Evolutionary conservation across 2,888 invertebrate species (phyloP).

Genomic region (Ethmia dodecea): DNA sequence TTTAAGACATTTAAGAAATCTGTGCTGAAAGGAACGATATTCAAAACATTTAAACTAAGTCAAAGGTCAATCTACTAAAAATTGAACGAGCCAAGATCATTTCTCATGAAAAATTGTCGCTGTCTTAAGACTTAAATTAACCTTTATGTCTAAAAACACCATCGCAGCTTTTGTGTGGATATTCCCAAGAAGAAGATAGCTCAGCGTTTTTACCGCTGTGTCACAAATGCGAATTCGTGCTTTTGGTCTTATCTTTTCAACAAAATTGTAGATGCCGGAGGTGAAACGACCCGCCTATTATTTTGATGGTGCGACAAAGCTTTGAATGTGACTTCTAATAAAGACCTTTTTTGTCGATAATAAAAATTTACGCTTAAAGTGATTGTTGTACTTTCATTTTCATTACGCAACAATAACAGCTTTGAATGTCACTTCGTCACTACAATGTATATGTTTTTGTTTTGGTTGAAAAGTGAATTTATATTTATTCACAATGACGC

Average conservation of each 20-base stretch:
- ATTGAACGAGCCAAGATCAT: no score
- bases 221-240: conserved; percentile 29
- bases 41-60: no score
- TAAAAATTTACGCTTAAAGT: conserved; percentile 34
- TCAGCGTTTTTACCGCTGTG: conserved; percentile 28
- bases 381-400: no score
- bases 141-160: conserved; percentile 6
- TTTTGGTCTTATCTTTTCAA: conserved; percentile 40
- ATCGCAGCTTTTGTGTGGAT: conserved; percentile 2
- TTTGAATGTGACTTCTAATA: conserved; percentile 47
- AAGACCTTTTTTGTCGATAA: conserved; percentile 32
- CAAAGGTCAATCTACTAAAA: no score
- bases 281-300: conserved; percentile 51
- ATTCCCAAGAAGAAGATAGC: conserved; percentile 20
- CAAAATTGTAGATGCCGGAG: conserved; percentile 37
- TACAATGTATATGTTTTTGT: no score
- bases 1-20: no score
- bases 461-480: no score
- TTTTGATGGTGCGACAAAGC: conserved; percentile 55
- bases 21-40: no score
- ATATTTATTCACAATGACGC: no score
- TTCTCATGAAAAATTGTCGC: no score
- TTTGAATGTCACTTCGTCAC: no score
- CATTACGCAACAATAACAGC: no score
- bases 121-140: conserved; percentile 6